A percentile compares a stretch with the other conserved stretches of the same genome.
phyloP scores from a whole-genome alignment of 2,888 invertebrate species.

The Disparrhopalites patrizii region DNA sequence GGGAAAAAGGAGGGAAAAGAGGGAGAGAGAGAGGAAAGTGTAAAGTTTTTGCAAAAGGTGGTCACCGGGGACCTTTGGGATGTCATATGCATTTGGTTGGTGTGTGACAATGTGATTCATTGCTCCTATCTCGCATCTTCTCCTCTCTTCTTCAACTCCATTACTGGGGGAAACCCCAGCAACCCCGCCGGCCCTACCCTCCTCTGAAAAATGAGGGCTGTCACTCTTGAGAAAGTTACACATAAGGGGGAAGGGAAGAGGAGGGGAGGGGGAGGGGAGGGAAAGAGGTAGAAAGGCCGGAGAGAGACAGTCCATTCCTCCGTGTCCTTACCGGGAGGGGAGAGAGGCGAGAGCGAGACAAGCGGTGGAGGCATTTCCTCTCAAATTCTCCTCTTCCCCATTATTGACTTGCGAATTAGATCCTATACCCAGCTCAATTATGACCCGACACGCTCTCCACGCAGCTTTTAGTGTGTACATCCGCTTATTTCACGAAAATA shows the following conservation, averaged over 20 bases:
- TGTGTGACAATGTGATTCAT: conserved; percentile 48
- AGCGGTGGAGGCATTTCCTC: too few species aligned
- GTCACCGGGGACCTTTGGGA: conserved; percentile 46
- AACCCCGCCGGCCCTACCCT: conserved; percentile 36
- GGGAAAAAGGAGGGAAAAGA: background rate
- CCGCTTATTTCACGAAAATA: too few species aligned
- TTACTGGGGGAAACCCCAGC: conserved; percentile 34
- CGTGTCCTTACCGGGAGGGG: too few species aligned
- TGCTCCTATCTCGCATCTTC: conserved; percentile 37
- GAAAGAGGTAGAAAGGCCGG: too few species aligned
- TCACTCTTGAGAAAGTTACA: conserved; percentile 41
- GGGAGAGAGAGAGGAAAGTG: conserved; percentile 1
- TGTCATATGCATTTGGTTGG: conserved; percentile 44
- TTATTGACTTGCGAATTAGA: too few species aligned
- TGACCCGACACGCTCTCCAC: too few species aligned
- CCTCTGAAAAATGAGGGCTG: conserved; percentile 48
- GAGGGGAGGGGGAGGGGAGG: background rate
- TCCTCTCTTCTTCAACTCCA: conserved; percentile 37
- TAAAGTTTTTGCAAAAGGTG: conserved; percentile 33
- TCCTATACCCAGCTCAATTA: too few species aligned
- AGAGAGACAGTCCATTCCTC: too few species aligned
- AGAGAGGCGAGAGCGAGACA: background rate
- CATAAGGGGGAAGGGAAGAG: conserved; percentile 24
- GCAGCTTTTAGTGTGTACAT: too few species aligned
- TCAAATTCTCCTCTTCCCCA: too few species aligned